Evolutionary conservation across 2,888 invertebrate species (phyloP).

Genomic region (Megalurothrips usitatus): DNA sequence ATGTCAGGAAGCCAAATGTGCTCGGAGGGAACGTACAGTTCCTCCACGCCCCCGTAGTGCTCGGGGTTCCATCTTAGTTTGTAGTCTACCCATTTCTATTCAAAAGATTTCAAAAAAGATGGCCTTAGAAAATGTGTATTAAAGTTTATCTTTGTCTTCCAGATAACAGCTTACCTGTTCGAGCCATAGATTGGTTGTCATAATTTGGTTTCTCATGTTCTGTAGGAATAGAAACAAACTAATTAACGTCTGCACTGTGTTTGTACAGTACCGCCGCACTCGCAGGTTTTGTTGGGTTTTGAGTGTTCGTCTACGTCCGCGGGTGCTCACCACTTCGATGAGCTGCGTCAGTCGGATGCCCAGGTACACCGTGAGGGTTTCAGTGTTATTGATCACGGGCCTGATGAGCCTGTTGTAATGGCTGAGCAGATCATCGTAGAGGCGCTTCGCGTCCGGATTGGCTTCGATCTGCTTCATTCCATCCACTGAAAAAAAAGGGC

Average conservation of each 20-base stretch:
- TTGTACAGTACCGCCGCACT: background rate
- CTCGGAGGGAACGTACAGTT: conserved; percentile 90
- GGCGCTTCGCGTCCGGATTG: conserved; percentile 88
- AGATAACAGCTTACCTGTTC: conserved; percentile 64
- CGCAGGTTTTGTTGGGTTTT: background rate
- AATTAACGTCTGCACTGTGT: background rate
- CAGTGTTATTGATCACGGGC: conserved; percentile 88
- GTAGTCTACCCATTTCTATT: conserved; percentile 86
- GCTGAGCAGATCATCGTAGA: conserved; percentile 92
- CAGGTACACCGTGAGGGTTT: conserved; percentile 85
- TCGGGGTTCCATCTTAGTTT: conserved; percentile 84
- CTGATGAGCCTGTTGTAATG: conserved; percentile 93
- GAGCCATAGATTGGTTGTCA: conserved; percentile 93
- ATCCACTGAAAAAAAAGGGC: background rate
- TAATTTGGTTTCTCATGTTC: conserved; percentile 87
- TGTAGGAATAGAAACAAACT: conserved; percentile 34
- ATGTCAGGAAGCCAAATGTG: conserved; percentile 97
- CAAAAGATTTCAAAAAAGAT: background rate
- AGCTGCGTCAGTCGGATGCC: conserved; percentile 85
- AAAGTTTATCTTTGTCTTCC: background rate
- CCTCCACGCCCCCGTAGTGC: conserved; percentile 86
- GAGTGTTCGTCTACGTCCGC: background rate
- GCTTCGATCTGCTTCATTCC: conserved; percentile 60
- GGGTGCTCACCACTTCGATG: conserved; percentile 63
- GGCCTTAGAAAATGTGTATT: background rate